These are phyloP conservation scores for Gymnodraco acuticeps DNA, from an alignment of 2,797 vertebrate genomes.

Conservation along the genomic window DNA sequence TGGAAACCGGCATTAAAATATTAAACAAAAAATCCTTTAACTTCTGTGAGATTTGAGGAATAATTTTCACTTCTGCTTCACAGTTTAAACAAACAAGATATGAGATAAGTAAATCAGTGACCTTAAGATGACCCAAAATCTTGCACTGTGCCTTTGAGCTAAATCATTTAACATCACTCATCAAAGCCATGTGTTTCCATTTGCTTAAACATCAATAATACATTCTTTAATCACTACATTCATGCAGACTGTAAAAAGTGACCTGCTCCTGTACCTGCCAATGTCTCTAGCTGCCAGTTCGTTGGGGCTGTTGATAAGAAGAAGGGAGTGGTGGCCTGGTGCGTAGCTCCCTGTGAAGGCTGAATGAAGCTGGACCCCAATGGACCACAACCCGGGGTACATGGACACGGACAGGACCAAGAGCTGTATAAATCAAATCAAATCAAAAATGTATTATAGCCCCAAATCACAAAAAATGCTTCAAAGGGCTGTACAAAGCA, in stretches of 20 bases:
- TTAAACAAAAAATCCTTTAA: neutral
- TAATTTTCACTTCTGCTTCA: neutral
- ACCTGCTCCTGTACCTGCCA: conserved; percentile 84
- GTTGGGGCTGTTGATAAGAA: conserved; percentile 90
- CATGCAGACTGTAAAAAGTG: neutral
- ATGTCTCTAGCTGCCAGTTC: conserved; percentile 89
- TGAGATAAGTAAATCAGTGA: neutral
- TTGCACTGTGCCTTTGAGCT: neutral
- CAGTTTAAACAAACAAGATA: neutral
- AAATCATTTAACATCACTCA: neutral
- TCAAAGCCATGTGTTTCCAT: neutral
- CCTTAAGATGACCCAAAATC: neutral
- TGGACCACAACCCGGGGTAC: conserved; percentile 80
- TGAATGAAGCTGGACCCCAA: conserved; percentile 82
- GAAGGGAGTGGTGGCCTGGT: conserved; percentile 86
- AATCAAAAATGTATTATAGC: too few relatives aligned
- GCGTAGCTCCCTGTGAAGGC: conserved; percentile 84
- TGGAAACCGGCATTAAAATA: too few relatives aligned
- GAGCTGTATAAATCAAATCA: conserved; percentile 51
- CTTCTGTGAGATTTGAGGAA: neutral
- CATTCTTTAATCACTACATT: too few relatives aligned
- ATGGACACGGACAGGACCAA: conserved; percentile 77
- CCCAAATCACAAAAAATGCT: too few relatives aligned
- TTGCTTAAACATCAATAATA: neutral
- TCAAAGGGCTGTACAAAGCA: too few relatives aligned